These are phyloP conservation scores for Gisinianus flammeolus DNA, from an alignment of 2,888 invertebrate genomes.

Conservation along the genomic window DNA sequence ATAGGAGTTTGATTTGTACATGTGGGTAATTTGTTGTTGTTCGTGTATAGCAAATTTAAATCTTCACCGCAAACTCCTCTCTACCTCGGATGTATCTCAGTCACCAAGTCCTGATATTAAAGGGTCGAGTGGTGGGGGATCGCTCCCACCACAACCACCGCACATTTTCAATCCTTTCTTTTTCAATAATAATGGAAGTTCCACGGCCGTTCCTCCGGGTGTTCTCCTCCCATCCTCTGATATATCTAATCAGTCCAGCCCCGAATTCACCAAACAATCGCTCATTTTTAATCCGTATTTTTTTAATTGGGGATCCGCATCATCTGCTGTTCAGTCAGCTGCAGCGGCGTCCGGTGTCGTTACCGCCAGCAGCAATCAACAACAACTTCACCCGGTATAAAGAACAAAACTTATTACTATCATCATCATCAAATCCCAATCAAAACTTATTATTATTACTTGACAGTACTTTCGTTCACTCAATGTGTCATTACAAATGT, in stretches of 20 bases:
- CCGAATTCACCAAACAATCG: constrained; percentile 39
- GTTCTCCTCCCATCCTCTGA: constrained; percentile 33
- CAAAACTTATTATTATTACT: background rate
- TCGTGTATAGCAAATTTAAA: constrained; percentile 73
- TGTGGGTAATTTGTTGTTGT: background rate
- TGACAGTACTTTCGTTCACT: background rate
- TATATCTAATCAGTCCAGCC: constrained; percentile 32
- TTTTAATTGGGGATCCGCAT: constrained; percentile 56
- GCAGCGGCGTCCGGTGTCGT: constrained; percentile 27
- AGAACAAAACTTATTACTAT: background rate
- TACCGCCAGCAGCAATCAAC: constrained; percentile 5
- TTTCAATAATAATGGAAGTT: constrained; percentile 56
- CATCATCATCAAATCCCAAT: background rate
- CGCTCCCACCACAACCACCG: constrained; percentile 24
- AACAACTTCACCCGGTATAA: constrained; percentile 36
- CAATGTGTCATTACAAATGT: background rate
- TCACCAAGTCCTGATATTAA: constrained; percentile 42
- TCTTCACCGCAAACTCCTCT: constrained; percentile 86
- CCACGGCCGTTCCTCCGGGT: constrained; percentile 19
- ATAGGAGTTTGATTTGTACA: no score
- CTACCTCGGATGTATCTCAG: constrained; percentile 60
- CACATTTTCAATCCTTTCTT: constrained; percentile 57
- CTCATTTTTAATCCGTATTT: constrained; percentile 55
- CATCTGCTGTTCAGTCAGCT: constrained; percentile 37
- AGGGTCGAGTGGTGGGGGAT: constrained; percentile 4